Evolutionary conservation across 2,888 invertebrate species (phyloP), one percentile per base, ranked within the genome.

Genomic region (Laspeyria flexula): DNA sequence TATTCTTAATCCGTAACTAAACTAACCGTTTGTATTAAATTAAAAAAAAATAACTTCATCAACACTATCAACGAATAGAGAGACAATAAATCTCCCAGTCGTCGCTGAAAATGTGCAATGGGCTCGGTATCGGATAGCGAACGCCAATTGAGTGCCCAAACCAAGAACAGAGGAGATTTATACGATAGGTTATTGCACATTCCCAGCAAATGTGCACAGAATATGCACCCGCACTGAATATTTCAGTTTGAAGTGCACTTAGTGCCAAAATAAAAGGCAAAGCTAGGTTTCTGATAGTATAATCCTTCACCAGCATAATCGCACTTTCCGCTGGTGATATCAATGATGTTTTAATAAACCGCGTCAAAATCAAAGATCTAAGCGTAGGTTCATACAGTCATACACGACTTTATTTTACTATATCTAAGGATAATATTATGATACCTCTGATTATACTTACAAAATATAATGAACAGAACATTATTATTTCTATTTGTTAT

Each of bases 131-230:
- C 67, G 70, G 54, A 70, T 74, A 73, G 70, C 67, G 66, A 70
- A 69, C 63, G 73, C 73, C 73, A 73, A 76, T 74, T 71, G 58
- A 60, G 61, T 67, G 73, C 72, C 73, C 61, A 73, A 71, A 75
- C 65, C 73, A 75, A 73, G 75, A 71, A 60, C 69, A 50, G 60
- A 30, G 61, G 60, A 79, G 82, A 83, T 84, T 82, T 83, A 83
- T 81, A 66, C 66, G 62, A 46, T 59, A 69, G 65, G 81, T 79
- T 82, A 84, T 83, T 83, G 81, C 83, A 82, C 78, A 80, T 83
- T 82, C 72, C 70, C 69, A 47, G 71, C 77, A 81, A 83, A 78
- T 79, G 78, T 81, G 80, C 75, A 69, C 71, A 64, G 69, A 65
- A 69, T 76, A 69, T 79, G 75, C 73, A 68, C 72, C 55, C 65